Conservation (phyloP, 2,888 invertebrate species). For the Adelphocoris suturalis region DNA sequence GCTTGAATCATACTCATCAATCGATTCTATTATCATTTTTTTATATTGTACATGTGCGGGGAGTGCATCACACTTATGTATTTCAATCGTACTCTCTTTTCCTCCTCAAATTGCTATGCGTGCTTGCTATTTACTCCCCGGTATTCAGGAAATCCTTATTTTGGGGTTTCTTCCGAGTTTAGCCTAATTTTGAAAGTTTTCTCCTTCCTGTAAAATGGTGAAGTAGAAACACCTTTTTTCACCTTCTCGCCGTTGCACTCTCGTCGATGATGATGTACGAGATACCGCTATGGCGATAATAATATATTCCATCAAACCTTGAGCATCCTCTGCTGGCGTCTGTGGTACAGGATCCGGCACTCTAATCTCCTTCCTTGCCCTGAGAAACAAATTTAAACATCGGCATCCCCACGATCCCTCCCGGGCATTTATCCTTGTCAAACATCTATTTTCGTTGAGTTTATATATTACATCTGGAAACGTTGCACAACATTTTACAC, state of each 20-base stretch:
- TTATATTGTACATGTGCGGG: too few relatives aligned
- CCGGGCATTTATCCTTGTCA: slow-evolving; percentile 38
- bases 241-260: not conserved
- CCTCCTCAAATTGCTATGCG: too few relatives aligned
- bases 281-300: not conserved
- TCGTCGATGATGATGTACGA: not conserved
- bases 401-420: slow-evolving; percentile 36
- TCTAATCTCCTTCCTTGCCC: not conserved
- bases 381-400: slow-evolving; percentile 57
- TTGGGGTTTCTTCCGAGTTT: too few relatives aligned
- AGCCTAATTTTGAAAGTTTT: not conserved
- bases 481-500: slow-evolving; percentile 4
- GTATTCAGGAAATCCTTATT: too few relatives aligned
- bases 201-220: not conserved
- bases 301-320: not conserved
- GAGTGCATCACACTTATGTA: too few relatives aligned
- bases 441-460: not conserved
- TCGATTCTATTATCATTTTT: too few relatives aligned
- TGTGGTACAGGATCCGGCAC: not conserved
- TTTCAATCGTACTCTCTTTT: too few relatives aligned
- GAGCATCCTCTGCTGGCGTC: not conserved
- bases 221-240: not conserved
- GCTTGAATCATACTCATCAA: too few relatives aligned
- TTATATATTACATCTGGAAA: not conserved
- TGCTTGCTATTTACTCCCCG: too few relatives aligned